phyloP scores from a whole-genome alignment of 1,140 invertebrate species.

The Bombus pyrosoma region DNA sequence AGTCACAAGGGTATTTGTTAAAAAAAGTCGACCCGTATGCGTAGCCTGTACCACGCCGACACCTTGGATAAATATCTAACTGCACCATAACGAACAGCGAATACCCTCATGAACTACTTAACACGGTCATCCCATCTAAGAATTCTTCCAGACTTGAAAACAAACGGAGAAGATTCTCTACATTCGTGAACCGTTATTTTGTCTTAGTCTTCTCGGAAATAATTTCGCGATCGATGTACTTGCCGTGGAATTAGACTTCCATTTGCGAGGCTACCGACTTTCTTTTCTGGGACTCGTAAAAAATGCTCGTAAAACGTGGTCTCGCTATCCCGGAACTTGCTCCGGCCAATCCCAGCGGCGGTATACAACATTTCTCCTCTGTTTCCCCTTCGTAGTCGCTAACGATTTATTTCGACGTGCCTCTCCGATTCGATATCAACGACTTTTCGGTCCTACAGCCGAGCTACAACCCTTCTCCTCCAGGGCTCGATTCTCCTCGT shows the following conservation, averaged over 20 bases:
- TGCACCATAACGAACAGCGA: constrained; percentile 35
- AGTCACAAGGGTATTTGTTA: constrained; percentile 52
- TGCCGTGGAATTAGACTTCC: constrained; percentile 50
- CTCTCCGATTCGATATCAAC: constrained; percentile 68
- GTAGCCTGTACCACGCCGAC: constrained; percentile 56
- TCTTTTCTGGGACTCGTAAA: constrained; percentile 49
- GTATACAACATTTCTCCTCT: constrained; percentile 31
- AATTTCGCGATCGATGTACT: not conserved
- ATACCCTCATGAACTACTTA: constrained; percentile 47
- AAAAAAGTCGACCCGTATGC: constrained; percentile 58
- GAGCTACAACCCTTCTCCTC: constrained; percentile 50
- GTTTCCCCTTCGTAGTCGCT: constrained; percentile 40
- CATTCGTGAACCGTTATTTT: not conserved
- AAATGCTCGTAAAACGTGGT: constrained; percentile 54
- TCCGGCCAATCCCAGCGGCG: constrained; percentile 38
- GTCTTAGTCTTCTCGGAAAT: not conserved
- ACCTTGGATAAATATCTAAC: constrained; percentile 62
- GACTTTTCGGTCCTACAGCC: constrained; percentile 63
- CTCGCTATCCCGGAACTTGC: constrained; percentile 4
- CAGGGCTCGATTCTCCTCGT: not conserved
- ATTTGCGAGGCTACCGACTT: constrained; percentile 50
- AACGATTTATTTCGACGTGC: constrained; percentile 69
- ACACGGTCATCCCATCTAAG: not conserved
- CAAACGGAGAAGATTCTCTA: not conserved
- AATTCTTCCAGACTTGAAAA: not conserved